A percentile compares a stretch with the other conserved stretches of the same genome.
These are phyloP conservation scores for Corvus hawaiiensis DNA, from an alignment of 2,113 vertebrate genomes.

Conservation along the genomic window DNA sequence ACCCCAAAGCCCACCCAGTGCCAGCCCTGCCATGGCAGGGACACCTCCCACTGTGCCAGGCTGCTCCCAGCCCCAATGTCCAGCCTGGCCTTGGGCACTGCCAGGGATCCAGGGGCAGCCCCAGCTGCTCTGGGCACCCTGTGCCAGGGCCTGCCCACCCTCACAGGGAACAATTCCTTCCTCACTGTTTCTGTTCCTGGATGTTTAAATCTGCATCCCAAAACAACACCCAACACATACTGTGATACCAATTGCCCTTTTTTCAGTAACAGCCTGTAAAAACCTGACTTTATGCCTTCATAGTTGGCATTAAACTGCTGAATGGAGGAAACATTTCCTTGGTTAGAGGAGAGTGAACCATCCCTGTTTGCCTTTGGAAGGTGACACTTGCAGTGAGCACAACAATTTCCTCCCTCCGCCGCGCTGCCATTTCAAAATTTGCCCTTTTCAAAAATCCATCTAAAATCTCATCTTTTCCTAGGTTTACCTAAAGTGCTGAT, in stretches of 20 bases:
- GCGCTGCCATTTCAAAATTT: not conserved
- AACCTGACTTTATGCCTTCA: not conserved
- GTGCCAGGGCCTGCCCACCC: not conserved
- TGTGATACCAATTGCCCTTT: not conserved
- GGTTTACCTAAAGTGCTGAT: not conserved
- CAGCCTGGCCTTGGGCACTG: not conserved
- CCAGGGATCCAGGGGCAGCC: not conserved
- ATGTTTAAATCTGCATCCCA: not conserved
- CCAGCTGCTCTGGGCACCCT: not conserved
- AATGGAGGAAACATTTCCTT: not conserved
- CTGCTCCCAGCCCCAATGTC: not conserved
- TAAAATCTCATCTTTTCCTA: not conserved
- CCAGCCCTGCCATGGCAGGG: not conserved
- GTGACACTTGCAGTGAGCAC: not conserved
- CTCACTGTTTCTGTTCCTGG: not conserved
- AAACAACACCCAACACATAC: accelerated
- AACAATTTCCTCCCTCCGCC: not conserved
- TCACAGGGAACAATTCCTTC: not conserved
- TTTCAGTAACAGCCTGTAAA: not conserved
- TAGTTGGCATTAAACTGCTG: not conserved
- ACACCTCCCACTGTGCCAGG: not conserved
- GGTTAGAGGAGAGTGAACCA: not conserved
- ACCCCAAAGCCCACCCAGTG: accelerated
- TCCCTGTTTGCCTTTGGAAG: not conserved
- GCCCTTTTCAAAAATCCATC: slow-evolving; percentile 36